Base-by-base conservation (phyloP, 2,113 vertebrate species). In the Mionectes macconnelli region DNA sequence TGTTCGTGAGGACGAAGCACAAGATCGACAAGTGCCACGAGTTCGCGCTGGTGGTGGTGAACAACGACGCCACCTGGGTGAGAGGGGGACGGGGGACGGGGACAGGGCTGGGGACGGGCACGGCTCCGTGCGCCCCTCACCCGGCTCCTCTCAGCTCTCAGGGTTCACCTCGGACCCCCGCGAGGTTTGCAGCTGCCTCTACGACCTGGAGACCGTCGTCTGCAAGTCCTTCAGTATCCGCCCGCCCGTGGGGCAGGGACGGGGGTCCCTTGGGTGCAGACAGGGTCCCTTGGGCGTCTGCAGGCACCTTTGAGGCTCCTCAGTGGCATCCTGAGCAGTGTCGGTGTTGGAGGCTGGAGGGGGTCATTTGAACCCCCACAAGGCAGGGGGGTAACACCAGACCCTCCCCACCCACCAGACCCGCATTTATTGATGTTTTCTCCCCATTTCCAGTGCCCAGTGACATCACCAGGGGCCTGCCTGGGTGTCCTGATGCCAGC, bases 1-100 rank as follows among this genome's bases (percentile, higher is more conserved):
- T 99, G 99, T 99, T 99, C 31, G 99, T 99, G 68, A 98, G 99
- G 93, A 99, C 99, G 2, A 99, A 99, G 88, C 99, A 99, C 97
- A 99, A 99, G 97, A 99, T 99, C 9, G 99, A 99, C 97, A 99
- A 99, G 96, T 97, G 99, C 40, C 99, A 99, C 0, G 99, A 99
- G 94, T 99, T 99, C 22, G 99, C 99, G 0, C 97, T 99, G 96
- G 98, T 99, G 30, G 99, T 99, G 44, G 98, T 99, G 37, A 99
- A 99, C 12, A 99, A 99, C 3, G 99, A 99, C 3, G 98, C 98
- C 12, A 98, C 99, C 10, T 99, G 99, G 99, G 99, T 99, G 94
- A 98, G 98, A 64, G 7, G 33, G 27, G 49, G n/a, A 17, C n/a
- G n/a, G 15, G 56, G 28, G 62, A 10, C 23, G 15, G n/a, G 57